phyloP scores from a whole-genome alignment of 2,113 vertebrate genomes.

The Oncorhynchus kisutch region DNA sequence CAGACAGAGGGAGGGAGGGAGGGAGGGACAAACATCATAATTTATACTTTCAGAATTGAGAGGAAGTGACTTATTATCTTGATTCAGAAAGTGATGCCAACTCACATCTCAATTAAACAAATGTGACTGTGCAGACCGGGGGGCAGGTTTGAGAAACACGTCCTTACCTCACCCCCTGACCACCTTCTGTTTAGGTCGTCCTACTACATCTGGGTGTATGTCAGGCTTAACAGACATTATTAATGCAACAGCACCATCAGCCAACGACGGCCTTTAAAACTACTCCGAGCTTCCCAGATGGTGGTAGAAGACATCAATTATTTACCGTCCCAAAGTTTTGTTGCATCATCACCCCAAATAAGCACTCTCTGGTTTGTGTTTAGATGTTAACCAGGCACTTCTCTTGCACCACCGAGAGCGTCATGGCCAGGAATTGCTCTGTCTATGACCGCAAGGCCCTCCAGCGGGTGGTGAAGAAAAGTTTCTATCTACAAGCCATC shows the following conservation, averaged over 20 bases:
- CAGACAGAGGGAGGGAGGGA: background rate
- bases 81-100: conserved; percentile 13
- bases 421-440: no score
- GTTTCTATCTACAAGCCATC: no score
- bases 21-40: conserved; percentile 10
- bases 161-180: background rate
- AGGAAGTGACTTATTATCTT: conserved; percentile 2
- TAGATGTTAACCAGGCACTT: background rate
- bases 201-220: background rate
- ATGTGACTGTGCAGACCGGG: no score
- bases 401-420: no score
- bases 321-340: background rate
- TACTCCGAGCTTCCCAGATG: background rate
- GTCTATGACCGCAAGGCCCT: no score
- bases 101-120: no score
- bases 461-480: no score
- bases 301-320: background rate
- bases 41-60: background rate
- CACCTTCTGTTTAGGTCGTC: background rate
- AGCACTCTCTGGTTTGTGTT: background rate
- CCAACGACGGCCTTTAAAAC: background rate
- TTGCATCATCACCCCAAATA: background rate
- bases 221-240: background rate
- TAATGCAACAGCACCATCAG: background rate
- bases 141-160: background rate